Evolutionary conservation across 1,140 invertebrate genomes (phyloP), one percentile per base, ranked within the genome.

Genomic region (Papilio polytes): DNA sequence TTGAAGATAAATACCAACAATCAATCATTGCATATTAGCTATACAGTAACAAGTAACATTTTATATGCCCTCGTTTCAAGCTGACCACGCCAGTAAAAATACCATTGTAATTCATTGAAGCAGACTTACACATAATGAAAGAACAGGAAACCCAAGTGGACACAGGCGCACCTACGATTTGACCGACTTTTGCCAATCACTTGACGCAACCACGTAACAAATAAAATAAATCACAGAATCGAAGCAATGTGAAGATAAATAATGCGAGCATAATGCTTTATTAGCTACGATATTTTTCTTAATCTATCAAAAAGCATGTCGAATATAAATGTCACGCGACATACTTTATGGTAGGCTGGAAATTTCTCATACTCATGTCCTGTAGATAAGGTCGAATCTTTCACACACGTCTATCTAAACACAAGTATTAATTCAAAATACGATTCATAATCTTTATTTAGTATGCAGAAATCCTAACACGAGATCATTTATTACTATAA

Each of bases 171-270:
- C 63, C 63, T 66, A 66, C 22, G 10, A 66, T 66, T 66, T 66
- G 63, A 66, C 63, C 63, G 63, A 66, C 63, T 66, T 66, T 66
- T 66, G 63, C 63, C 63, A 66, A 66, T 66, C 63, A 66, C 63
- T 66, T 10, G 63, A 2, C 22, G 63, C 12, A 66, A 66, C 22
- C 22, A 66, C 63, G 63, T 66, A 66, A 66, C 63, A 66, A 59
- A 59, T 20, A 22, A 66, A 66, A 66, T 66, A 66, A 66, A 66
- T 66, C 59, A 66, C 22, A 66, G 63, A 66, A 66, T 26, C 63
- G 13, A 66, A 31, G 63, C 22, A 66, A 66, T 31, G 26, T 31
- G 13, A 66, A 15, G 63, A 66, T 66, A 31, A 31, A 13, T 66
- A 15, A 31, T 18, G 26, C 3, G 26, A 26, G 6, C 63, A 15